Base-by-base conservation (phyloP, 2,113 vertebrate species). In the Chinchilla lanigera region DNA sequence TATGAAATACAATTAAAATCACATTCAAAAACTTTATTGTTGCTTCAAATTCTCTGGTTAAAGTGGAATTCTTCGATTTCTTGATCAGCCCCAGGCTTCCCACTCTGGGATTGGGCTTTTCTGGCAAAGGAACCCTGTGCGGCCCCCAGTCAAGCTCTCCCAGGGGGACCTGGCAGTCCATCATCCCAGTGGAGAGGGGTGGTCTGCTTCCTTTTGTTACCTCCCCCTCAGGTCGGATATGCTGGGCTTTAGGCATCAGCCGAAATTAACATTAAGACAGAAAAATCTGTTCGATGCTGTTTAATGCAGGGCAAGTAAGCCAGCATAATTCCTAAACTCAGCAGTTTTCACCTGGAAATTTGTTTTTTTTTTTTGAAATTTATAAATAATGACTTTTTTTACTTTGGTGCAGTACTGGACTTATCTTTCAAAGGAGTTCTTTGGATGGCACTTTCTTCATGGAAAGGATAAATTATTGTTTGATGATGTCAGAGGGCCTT, bases 291-390 rank as follows among this genome's bases (percentile, higher is more conserved):
- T 71, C 0, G 35, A 35, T 82, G 73, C n/a, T 73, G 35, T 54
- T 77, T n/a, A 86, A 82, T 30, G 47, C 44, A 78, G 19, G 7
- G 17, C 90, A 93, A 90, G 24, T 86, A 56, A 86, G 26, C 20
- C n/a, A 81, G 13, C 2, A 82, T 58, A 58, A 65, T 71, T 94
- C 93, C n/a, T 92, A 86, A 86, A 94, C 19, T 77, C 80, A 65
- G 5, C 4, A 80, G 44, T 33, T 93, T 96, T 84, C 38, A 61
- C 50, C 8, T 89, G 30, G 28, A 90, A 89, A 73, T 50, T 50
- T 50, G 47, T 50, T 50, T 50, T 50, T 50, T 50, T 50, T 50
- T 50, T 50, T 50, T 50, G 5, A 50, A 50, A 50, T 61, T 65
- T 71, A 7, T 11, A 77, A 86, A 89, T 35, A 35, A 38, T 41